phyloP scores from a whole-genome alignment of 2,797 vertebrate species.

The Potorous gilbertii region DNA sequence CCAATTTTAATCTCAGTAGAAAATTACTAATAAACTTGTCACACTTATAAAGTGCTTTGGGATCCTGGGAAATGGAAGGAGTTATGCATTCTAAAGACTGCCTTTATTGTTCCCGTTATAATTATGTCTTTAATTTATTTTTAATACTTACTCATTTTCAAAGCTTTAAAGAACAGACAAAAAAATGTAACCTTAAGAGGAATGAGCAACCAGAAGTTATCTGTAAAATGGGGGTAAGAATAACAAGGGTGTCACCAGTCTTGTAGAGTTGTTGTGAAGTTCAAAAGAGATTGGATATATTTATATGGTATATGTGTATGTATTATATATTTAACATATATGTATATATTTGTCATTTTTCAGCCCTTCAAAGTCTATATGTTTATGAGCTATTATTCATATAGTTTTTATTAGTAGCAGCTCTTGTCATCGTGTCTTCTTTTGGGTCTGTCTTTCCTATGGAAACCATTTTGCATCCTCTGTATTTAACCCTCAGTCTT shows the following conservation, averaged over 20 bases:
- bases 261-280: not conserved
- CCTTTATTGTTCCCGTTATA: not conserved
- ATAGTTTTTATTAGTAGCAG: not conserved
- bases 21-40: slow-evolving; percentile 9
- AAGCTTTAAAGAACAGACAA: not conserved
- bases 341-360: not conserved
- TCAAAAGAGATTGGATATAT: not conserved
- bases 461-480: not conserved
- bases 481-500: not conserved
- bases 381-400: not conserved
- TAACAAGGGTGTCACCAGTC: not conserved
- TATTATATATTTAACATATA: not conserved
- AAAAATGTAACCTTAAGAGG: not conserved
- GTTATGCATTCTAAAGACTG: not conserved
- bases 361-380: not conserved
- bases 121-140: not conserved
- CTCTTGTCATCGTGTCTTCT: not conserved
- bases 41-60: not conserved
- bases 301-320: not conserved
- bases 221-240: not conserved
- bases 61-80: not conserved
- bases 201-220: not conserved
- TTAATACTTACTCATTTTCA: not conserved
- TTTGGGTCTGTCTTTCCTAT: not conserved
- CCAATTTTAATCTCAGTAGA: slow-evolving; percentile 5